phyloP scores from a whole-genome alignment of 2,888 invertebrate species.

The Melinaea menophilus region DNA sequence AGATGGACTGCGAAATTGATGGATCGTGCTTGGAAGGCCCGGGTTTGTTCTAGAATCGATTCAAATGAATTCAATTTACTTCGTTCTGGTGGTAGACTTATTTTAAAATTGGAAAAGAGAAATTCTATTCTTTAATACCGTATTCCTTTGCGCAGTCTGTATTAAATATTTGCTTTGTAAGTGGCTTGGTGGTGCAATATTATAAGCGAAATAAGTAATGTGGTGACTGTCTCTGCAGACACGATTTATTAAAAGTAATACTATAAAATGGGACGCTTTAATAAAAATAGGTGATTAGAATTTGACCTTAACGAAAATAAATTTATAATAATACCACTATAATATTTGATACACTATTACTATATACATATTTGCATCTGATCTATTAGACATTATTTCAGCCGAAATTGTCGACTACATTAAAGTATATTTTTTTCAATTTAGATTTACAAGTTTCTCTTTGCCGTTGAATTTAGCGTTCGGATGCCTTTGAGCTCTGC shows the following conservation, averaged over 20 bases:
- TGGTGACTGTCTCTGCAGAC: background rate
- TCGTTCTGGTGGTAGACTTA: background rate
- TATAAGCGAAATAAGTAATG: too few relatives aligned
- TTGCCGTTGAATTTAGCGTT: constrained; percentile 18
- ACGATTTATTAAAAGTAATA: background rate
- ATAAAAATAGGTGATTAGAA: background rate
- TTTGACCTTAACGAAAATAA: background rate
- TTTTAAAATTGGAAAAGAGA: constrained; percentile 8
- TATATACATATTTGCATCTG: background rate
- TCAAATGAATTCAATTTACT: constrained; percentile 26
- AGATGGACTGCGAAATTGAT: constrained; percentile 38
- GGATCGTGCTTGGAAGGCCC: constrained; percentile 34
- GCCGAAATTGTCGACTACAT: background rate
- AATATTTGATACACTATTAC: background rate
- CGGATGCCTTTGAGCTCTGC: constrained; percentile 25
- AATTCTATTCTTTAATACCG: constrained; percentile 7
- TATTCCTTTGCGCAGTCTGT: background rate
- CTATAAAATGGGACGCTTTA: background rate
- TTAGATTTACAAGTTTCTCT: constrained; percentile 25
- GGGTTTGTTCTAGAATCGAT: constrained; percentile 34
- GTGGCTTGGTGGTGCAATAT: too few relatives aligned
- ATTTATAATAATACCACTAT: background rate
- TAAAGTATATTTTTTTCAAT: constrained; percentile 21
- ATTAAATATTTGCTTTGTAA: too few relatives aligned
- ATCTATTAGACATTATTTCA: constrained; percentile 4